phyloP scores from a whole-genome alignment of 2,888 invertebrate species.

The Salpingus planirostris region DNA sequence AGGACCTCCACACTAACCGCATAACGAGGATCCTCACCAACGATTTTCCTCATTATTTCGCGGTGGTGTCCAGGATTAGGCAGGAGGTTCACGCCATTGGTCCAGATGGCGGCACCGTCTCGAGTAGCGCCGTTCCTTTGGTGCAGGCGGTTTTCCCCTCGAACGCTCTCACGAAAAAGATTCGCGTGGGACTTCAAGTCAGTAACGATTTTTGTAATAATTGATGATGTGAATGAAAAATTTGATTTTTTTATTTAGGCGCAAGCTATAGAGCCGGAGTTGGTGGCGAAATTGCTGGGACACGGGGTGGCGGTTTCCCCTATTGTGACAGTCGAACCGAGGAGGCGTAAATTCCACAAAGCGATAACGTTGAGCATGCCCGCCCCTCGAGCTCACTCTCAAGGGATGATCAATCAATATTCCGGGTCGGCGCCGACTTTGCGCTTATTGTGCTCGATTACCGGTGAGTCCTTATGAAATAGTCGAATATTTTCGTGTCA shows the following conservation, averaged over 20 bases:
- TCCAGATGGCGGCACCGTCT: slow-evolving; percentile 94
- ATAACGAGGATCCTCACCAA: slow-evolving; percentile 91
- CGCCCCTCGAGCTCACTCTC: slow-evolving; percentile 55
- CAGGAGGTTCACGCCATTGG: slow-evolving; percentile 98
- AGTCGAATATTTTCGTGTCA: too few relatives aligned
- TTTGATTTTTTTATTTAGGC: slow-evolving; percentile 50
- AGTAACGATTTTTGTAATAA: slow-evolving; percentile 16
- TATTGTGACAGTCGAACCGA: slow-evolving; percentile 95
- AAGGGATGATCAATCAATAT: slow-evolving; percentile 77
- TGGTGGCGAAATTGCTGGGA: slow-evolving; percentile 80
- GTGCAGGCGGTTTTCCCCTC: slow-evolving; percentile 81
- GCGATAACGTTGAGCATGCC: slow-evolving; percentile 96
- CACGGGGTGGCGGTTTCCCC: slow-evolving; percentile 96
- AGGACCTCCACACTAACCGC: slow-evolving; percentile 79
- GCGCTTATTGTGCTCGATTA: slow-evolving; percentile 88
- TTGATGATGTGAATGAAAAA: not conserved
- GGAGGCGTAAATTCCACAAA: slow-evolving; percentile 96
- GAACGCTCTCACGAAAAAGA: slow-evolving; percentile 96
- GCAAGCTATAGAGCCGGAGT: slow-evolving; percentile 81
- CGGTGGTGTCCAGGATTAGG: slow-evolving; percentile 86
- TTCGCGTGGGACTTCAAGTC: slow-evolving; percentile 92
- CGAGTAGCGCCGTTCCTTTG: slow-evolving; percentile 87
- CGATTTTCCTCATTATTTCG: slow-evolving; percentile 98
- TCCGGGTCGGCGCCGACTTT: slow-evolving; percentile 73
- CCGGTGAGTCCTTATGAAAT: slow-evolving; percentile 52